Percentiles rank a stretch among this genome's conserved stretches.
These are phyloP conservation scores for Haemorhous mexicanus DNA, from an alignment of 2,113 vertebrate genomes.

Conservation along the genomic window DNA sequence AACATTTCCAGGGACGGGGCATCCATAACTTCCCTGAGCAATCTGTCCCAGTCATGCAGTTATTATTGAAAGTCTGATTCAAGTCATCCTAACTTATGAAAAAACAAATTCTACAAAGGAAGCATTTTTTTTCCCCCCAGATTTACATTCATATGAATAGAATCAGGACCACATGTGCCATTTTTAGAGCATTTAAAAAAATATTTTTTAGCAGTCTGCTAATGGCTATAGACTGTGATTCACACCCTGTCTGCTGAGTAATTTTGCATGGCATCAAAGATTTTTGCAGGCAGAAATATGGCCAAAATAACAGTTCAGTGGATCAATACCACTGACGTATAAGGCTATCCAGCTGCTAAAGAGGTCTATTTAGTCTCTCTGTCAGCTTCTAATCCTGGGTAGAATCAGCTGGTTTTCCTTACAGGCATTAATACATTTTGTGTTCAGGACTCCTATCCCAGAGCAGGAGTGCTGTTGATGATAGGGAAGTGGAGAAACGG, in stretches of 20 bases:
- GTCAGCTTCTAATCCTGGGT: not conserved
- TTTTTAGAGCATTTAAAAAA: conserved; percentile 2
- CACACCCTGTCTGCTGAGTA: conserved; percentile 22
- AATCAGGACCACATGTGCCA: not conserved
- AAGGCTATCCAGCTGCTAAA: conserved; percentile 52
- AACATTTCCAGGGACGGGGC: not conserved
- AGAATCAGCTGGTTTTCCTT: not conserved
- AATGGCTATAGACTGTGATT: conserved; percentile 30
- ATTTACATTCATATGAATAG: not conserved
- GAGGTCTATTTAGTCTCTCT: conserved; percentile 62
- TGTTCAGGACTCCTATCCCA: not conserved
- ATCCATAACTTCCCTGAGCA: not conserved
- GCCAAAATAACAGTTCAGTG: conserved; percentile 58
- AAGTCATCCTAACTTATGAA: not conserved
- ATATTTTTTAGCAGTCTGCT: not conserved
- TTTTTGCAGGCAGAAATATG: conserved; percentile 52
- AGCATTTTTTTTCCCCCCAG: not conserved
- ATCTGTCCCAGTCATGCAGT: not conserved
- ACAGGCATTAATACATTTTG: not conserved
- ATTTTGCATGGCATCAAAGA: conserved; percentile 59
- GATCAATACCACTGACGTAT: conserved; percentile 69
- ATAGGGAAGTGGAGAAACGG: not conserved
- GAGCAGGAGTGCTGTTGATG: not conserved
- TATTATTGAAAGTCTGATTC: not conserved
- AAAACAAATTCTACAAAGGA: not conserved